A percentile compares a stretch with the other conserved stretches of the same genome.
These are phyloP conservation scores for Verasper variegatus DNA, from an alignment of 2,113 vertebrate species.

Conservation along the genomic window DNA sequence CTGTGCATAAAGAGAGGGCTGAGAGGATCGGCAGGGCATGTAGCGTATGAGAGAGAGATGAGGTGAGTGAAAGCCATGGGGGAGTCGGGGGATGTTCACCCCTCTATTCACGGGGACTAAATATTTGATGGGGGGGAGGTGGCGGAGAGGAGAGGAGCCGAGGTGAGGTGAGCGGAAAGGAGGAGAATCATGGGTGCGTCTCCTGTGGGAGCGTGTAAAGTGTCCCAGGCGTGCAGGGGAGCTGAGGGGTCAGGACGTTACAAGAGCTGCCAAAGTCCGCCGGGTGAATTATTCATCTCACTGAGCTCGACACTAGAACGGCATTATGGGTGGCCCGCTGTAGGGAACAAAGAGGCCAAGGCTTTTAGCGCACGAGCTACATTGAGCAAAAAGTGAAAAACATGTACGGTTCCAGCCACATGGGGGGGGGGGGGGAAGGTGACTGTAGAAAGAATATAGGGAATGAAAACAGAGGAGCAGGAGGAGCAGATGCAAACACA, in stretches of 20 bases:
- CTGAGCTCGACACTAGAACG: constrained; percentile 48
- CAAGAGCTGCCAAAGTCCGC: constrained; percentile 54
- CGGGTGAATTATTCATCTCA: constrained; percentile 74
- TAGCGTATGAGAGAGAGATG: constrained; percentile 16
- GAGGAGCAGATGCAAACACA: constrained; percentile 2
- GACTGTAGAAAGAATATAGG: neutral
- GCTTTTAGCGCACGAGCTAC: constrained; percentile 39
- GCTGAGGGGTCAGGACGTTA: constrained; percentile 55
- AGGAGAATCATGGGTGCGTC: constrained; percentile 48
- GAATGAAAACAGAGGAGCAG: neutral
- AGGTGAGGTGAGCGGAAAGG: constrained; percentile 36
- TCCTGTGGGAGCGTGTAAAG: constrained; percentile 57
- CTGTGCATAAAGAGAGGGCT: constrained; percentile 18
- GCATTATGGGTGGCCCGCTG: constrained; percentile 46
- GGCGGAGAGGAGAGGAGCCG: constrained; percentile 29
- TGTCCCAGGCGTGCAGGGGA: constrained; percentile 49
- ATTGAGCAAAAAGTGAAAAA: neutral
- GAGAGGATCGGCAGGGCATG: constrained; percentile 28
- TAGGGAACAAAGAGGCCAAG: constrained; percentile 51
- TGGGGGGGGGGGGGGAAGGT: neutral
- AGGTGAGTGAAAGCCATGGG: constrained; percentile 25
- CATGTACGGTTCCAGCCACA: neutral
- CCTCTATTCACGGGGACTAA: constrained; percentile 57
- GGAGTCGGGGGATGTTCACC: constrained; percentile 13
- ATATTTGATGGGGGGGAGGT: constrained; percentile 72